Evolutionary conservation across 1,140 invertebrate species (phyloP), one percentile per base, ranked within the genome.

Genomic region (Tetramorium parvispinum): DNA sequence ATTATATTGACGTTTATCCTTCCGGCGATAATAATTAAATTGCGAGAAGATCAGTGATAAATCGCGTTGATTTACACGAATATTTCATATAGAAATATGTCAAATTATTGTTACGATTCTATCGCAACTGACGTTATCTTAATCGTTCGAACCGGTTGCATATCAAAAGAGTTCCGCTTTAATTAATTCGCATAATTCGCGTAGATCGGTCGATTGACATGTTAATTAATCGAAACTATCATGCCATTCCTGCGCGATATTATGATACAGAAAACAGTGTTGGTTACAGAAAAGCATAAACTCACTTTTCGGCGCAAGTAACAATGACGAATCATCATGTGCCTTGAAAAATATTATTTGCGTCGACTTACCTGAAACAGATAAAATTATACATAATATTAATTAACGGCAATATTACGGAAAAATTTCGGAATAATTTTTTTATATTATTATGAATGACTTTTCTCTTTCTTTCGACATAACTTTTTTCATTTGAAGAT

Each of bases 331-430:
- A 0, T 0, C 18, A 10, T 32, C 32, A 32, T 4, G 18, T 5
- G 11, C 13, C 13, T 24, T 21, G 8, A 32, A 71, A 4, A 46
- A 6, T 73, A 61, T 49, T 21, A 57, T n/a, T 73, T 3, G 40
- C 18, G 24, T 37, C 7, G 18, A 82, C 79, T 83, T 59, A 83
- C 79, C 79, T 83, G 68, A 61, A 83, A 83, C 68, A 83, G 27
- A 83, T 21, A 83, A 82, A 55, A 37, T 18, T 21, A 51, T 4
- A 43, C 24, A 4, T 37, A 53, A 37, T 11, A 21, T 83, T 75
- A 75, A 75, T 61, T n/a, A 18, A 21, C 21, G n/a, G 18, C 46
- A 55, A 55, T 43, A 40, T 70, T 43, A 37, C 16, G 21, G 24
- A 46, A 51, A 18, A 3, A 1, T 16, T 59, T n/a, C 24, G 6